Evolutionary conservation across 2,113 vertebrate genomes (phyloP).

Genomic region (Serinus canaria): DNA sequence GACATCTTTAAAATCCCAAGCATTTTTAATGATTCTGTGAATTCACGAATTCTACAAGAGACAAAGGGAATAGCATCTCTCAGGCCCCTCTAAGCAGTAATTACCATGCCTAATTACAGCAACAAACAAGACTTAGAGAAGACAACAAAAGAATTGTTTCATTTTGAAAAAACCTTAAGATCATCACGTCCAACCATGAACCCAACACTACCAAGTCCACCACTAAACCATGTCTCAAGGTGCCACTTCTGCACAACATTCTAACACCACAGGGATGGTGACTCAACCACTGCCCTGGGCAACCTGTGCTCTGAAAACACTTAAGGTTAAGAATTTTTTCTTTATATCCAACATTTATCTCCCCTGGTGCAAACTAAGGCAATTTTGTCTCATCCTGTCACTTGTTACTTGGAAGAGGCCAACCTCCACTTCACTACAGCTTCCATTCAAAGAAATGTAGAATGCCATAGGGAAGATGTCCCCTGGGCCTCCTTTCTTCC

Average conservation of each 20-base stretch:
- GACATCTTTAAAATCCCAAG: background rate
- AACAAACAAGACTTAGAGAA: background rate
- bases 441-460: background rate
- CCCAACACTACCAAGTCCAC: background rate
- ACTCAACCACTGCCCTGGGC: background rate
- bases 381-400: accelerated
- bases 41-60: constrained; percentile 81
- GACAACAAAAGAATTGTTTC: background rate
- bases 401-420: background rate
- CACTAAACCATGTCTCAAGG: background rate
- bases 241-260: background rate
- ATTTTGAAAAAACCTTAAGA: background rate
- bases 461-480: background rate
- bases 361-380: background rate
- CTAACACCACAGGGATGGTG: background rate
- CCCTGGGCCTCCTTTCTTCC: background rate
- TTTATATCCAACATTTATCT: background rate
- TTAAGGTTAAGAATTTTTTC: background rate
- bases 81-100: constrained; percentile 86
- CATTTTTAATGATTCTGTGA: background rate
- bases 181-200: accelerated
- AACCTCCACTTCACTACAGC: accelerated
- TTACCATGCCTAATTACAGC: background rate
- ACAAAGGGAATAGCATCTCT: constrained; percentile 84
- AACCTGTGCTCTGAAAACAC: background rate